Conservation (phyloP, 2,113 vertebrate genomes). For the Seriola quinqueradiata region DNA sequence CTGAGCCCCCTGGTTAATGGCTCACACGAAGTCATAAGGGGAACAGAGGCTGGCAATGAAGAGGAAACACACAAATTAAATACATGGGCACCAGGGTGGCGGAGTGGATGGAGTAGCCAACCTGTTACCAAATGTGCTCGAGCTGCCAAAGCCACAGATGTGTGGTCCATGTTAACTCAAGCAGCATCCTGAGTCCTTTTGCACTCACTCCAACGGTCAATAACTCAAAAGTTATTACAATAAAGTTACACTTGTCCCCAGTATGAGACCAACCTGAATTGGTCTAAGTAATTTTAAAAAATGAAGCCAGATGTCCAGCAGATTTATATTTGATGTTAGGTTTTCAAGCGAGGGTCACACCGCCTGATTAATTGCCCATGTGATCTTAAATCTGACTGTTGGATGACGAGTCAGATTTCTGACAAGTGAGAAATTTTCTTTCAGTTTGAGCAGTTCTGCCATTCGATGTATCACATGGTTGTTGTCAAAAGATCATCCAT, state of each 20-base stretch:
- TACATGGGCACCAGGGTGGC: constrained; percentile 7
- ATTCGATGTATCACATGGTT: background rate
- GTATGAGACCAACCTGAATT: background rate
- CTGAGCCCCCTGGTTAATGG: constrained; percentile 73
- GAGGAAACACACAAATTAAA: constrained; percentile 49
- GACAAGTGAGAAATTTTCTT: background rate
- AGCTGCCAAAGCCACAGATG: background rate
- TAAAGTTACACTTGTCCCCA: background rate
- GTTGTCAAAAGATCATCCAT: background rate
- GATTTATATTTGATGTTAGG: background rate
- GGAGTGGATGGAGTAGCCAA: constrained; percentile 6
- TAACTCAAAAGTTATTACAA: background rate
- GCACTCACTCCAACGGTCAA: background rate
- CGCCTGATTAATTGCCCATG: background rate
- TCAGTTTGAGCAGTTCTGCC: background rate
- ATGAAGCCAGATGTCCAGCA: background rate
- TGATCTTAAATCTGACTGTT: too few species aligned
- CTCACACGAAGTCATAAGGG: constrained; percentile 50
- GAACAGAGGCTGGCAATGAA: constrained; percentile 40
- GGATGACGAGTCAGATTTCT: too few species aligned
- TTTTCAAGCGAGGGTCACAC: background rate
- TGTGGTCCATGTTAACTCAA: constrained; percentile 3
- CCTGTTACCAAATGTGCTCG: background rate
- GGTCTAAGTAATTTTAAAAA: background rate
- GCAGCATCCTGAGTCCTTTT: background rate